Conservation (phyloP, 2,113 vertebrate species). For the Emydura subglobosa region DNA sequence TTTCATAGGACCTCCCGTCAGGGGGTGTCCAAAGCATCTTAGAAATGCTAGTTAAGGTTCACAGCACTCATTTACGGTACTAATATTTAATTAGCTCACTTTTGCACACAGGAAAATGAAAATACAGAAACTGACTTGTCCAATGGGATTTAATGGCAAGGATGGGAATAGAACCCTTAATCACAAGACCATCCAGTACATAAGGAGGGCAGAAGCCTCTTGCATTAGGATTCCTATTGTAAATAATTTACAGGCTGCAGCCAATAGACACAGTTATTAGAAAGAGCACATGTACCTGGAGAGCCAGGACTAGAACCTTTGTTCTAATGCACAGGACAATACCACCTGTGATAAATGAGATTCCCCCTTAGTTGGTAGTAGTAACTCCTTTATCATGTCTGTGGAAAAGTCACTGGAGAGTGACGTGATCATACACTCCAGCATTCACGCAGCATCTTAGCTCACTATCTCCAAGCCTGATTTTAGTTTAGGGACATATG, state of each 20-base stretch:
- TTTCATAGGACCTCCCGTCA: constrained; percentile 2
- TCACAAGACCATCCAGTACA: neutral
- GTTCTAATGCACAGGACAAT: neutral
- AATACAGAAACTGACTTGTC: neutral
- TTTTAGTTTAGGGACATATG: neutral
- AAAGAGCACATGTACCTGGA: neutral
- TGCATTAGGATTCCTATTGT: neutral
- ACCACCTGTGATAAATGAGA: neutral
- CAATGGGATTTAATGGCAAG: neutral
- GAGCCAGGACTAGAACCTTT: neutral
- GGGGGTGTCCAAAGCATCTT: neutral
- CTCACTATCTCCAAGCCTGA: neutral
- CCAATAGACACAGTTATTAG: neutral
- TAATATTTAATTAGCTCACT: neutral
- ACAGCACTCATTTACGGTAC: neutral
- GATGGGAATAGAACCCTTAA: neutral
- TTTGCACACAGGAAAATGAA: neutral
- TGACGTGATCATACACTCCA: neutral
- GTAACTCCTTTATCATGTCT: neutral
- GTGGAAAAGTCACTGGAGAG: neutral
- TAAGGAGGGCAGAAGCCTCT: neutral
- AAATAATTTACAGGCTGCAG: neutral
- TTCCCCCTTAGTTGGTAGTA: neutral
- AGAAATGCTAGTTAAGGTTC: neutral
- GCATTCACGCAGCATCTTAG: neutral